These are phyloP conservation scores for Catocala nupta DNA, from an alignment of 2,888 invertebrate species.

Conservation along the genomic window DNA sequence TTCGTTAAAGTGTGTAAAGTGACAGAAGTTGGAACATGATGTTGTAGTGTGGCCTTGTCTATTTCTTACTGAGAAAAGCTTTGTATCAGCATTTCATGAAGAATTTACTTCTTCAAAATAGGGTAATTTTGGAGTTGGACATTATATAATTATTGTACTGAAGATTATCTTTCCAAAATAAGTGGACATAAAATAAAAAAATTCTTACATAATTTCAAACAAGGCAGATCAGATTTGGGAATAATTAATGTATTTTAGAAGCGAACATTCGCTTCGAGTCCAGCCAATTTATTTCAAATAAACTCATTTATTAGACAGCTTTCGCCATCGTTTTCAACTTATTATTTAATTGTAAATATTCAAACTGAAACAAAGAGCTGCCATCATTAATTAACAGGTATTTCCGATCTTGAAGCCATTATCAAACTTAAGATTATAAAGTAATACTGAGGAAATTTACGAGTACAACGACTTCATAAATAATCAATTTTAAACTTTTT, in stretches of 20 bases:
- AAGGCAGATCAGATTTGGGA: neutral
- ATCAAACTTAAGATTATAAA: conserved; percentile 43
- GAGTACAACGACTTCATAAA: conserved; percentile 12
- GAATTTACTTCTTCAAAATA: too few relatives aligned
- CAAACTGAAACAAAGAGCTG: conserved; percentile 34
- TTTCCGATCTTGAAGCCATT: conserved; percentile 46
- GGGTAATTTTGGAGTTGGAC: too few relatives aligned
- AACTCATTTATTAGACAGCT: conserved; percentile 35
- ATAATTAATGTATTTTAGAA: conserved; percentile 11
- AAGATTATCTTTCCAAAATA: too few relatives aligned
- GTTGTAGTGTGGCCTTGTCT: too few relatives aligned
- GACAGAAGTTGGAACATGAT: too few relatives aligned
- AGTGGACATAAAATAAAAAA: neutral
- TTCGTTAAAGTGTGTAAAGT: too few relatives aligned
- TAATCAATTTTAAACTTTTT: conserved; percentile 28
- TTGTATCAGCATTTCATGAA: too few relatives aligned
- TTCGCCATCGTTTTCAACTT: conserved; percentile 30
- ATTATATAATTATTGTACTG: too few relatives aligned
- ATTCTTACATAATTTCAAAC: neutral
- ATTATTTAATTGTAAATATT: conserved; percentile 49
- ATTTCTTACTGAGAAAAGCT: too few relatives aligned
- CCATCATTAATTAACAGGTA: conserved; percentile 52
- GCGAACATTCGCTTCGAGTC: conserved; percentile 10
- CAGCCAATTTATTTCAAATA: conserved; percentile 38
- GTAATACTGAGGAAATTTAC: conserved; percentile 32